A percentile compares a stretch with the other conserved stretches of the same genome.
Evolutionary conservation across 1,140 invertebrate genomes (phyloP).

Genomic region (Lethrus apterus): DNA sequence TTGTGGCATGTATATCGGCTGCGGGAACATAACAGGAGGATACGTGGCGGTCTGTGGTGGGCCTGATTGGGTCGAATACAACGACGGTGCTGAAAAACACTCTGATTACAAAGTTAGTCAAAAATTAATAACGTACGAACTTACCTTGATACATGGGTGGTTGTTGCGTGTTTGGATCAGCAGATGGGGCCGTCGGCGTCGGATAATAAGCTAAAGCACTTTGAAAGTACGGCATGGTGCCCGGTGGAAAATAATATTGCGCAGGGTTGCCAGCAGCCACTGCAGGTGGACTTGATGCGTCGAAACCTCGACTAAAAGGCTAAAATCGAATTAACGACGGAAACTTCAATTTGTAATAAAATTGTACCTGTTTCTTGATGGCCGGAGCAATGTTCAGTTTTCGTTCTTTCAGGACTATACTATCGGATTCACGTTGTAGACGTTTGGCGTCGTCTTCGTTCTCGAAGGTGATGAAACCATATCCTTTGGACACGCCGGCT

Average conservation of each 20-base stretch:
- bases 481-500: constrained; percentile 90
- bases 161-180: constrained; percentile 30
- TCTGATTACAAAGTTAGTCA: not conserved
- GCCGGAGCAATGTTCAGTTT: constrained; percentile 87
- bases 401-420: constrained; percentile 63
- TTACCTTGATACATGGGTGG: constrained; percentile 37
- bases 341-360: not conserved
- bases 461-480: constrained; percentile 93
- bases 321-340: constrained; percentile 6
- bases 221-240: constrained; percentile 32
- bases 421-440: constrained; percentile 53
- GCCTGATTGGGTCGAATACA: constrained; percentile 37
- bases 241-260: constrained; percentile 34
- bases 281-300: constrained; percentile 26
- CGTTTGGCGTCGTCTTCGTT: constrained; percentile 81
- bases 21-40: constrained; percentile 37
- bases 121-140: constrained; percentile 13
- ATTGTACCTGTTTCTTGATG: constrained; percentile 71
- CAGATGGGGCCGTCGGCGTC: constrained; percentile 21
- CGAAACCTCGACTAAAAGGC: constrained; percentile 34
- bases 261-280: constrained; percentile 28
- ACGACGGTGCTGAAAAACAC: constrained; percentile 31
- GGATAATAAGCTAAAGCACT: constrained; percentile 34
- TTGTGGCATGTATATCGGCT: constrained; percentile 38
- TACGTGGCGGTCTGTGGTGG: constrained; percentile 36